Conservation (phyloP, 2,797 vertebrate genomes). For the Parauchenoglanis ngamensis region DNA sequence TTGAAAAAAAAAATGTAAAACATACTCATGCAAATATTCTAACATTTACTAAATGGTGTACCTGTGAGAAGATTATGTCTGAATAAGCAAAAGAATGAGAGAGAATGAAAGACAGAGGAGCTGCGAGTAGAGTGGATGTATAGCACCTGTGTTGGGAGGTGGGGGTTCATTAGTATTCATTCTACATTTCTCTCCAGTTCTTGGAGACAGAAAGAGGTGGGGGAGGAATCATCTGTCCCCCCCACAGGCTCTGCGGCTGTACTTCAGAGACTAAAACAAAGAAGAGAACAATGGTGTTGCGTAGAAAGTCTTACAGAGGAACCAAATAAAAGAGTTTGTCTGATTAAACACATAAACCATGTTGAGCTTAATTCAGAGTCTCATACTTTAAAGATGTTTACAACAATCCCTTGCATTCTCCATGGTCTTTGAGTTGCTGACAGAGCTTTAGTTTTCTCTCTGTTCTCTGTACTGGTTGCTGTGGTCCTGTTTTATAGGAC, state of each 20-base stretch:
- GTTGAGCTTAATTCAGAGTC: background rate
- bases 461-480: conserved; percentile 63
- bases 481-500: conserved; percentile 64
- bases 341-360: background rate
- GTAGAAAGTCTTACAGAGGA: conserved; percentile 1
- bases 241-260: conserved; percentile 26
- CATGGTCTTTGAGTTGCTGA: conserved; percentile 25
- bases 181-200: conserved; percentile 51
- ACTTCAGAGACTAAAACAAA: conserved; percentile 30
- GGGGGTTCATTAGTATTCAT: conserved; percentile 60
- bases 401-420: background rate
- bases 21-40: background rate
- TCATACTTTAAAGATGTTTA: background rate
- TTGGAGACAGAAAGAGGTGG: conserved; percentile 42
- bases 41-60: conserved; percentile 19
- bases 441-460: conserved; percentile 50
- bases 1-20: background rate
- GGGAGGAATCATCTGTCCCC: conserved; percentile 34
- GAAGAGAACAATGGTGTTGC: conserved; percentile 25
- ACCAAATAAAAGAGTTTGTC: conserved; percentile 4
- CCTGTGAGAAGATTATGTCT: conserved; percentile 27
- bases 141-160: conserved; percentile 58
- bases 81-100: conserved; percentile 18
- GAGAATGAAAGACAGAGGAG: conserved; percentile 16
- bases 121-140: conserved; percentile 42